Conservation (phyloP, 92 coral and sea anemone species). For the Phenganax marumi region DNA sequence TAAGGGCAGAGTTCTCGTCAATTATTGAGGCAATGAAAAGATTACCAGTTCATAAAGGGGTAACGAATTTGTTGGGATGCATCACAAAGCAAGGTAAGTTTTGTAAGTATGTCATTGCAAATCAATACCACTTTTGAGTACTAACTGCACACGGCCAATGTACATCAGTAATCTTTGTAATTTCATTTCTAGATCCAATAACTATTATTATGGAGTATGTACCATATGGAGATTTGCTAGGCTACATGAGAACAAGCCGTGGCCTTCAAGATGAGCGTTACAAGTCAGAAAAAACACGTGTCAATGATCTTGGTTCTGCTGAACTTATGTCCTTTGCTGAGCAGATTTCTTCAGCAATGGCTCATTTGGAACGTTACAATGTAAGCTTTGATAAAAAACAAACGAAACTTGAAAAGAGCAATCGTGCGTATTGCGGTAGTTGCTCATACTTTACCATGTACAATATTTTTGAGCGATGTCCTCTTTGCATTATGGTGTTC, state of each 20-base stretch:
- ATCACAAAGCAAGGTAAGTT: conserved; percentile 37
- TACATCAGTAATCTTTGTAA: neutral
- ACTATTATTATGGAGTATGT: conserved; percentile 61
- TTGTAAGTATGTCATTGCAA: neutral
- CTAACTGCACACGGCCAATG: neutral
- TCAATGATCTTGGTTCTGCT: conserved; percentile 52
- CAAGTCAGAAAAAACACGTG: conserved; percentile 43
- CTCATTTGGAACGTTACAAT: conserved; percentile 55
- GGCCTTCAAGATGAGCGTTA: conserved; percentile 63
- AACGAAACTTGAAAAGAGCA: neutral
- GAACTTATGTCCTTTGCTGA: conserved; percentile 62
- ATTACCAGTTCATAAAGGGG: conserved; percentile 30
- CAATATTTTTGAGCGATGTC: neutral
- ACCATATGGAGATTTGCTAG: conserved; percentile 65
- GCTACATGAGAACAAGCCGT: conserved; percentile 61
- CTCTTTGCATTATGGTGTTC: neutral
- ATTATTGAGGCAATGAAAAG: conserved; percentile 35
- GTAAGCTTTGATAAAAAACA: conserved; percentile 22
- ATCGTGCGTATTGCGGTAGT: neutral
- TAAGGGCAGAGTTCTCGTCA: conserved; percentile 22
- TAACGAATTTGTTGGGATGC: conserved; percentile 38
- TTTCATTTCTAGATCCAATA: conserved; percentile 40
- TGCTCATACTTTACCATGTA: neutral
- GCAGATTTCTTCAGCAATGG: conserved; percentile 67
- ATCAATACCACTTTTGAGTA: neutral